Evolutionary conservation across 2,888 invertebrate species (phyloP), one percentile per base, ranked within the genome.

Genomic region (Lepidocyrtoides sp.): DNA sequence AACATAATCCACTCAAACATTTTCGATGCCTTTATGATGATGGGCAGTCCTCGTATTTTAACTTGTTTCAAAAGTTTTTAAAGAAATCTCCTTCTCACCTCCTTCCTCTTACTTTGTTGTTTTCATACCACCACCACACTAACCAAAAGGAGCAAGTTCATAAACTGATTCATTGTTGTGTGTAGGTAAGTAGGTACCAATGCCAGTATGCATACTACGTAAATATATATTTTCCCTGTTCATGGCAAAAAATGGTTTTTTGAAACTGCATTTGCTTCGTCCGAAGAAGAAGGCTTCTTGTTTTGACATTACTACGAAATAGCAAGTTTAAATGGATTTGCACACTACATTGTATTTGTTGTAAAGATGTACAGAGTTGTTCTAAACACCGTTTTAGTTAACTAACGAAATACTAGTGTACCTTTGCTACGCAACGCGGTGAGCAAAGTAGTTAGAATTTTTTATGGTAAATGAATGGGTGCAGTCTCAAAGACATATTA

Each of bases 401-500:
- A 51, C n/a, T 12, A 26, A n/a, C n/a, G n/a, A n/a, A 23, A n/a
- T 5, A 57, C n/a, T 14, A 41, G 41, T 41, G 41, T 51, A 3
- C 17, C 7, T 72, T 63, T 14, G 26, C 26, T 36, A 32, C 36
- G 29, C 1, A 63, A 14, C 4, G 29, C 4, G 20, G 41, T 41
- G 17, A 7, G 17, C 14, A 69, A 66, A 63, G 29, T 26, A 63
- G 29, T 20, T 57, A 5, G 41, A 20, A n/a, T 41, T 69, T 69
- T 69, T 69, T 20, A 69, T 69, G 41, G 17, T 48, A 48, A 72
- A 75, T 26, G 75, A 75, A 75, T 75, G 75, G 48, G 48, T 75
- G 75, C 75, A 48, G 75, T 48, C 14, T 23, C 17, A 26, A 26
- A 12, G 63, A 63, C 26, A 17, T 26, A 85, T 91, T 82, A 77